Evolutionary conservation across 2,888 invertebrate species (phyloP).

Genomic region (Leptopilina myrica): DNA sequence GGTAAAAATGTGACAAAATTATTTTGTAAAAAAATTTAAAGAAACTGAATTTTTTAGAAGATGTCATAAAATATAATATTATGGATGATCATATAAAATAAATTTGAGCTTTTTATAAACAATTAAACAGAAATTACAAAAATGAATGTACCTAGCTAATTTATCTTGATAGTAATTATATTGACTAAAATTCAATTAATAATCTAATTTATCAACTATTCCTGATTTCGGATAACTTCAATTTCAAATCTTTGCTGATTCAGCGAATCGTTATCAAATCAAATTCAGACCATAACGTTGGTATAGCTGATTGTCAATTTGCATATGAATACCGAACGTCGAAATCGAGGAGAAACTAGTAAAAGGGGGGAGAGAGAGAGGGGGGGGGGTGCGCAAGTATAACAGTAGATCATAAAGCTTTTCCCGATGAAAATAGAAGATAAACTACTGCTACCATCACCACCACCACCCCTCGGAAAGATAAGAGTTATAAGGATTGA

Average conservation of each 20-base stretch:
- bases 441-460: not conserved
- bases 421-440: not conserved
- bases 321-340: conserved; percentile 9
- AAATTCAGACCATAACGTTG: conserved; percentile 52
- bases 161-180: not conserved
- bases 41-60: too few relatives aligned
- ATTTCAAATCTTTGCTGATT: conserved; percentile 39
- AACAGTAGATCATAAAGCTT: conserved; percentile 20
- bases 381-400: not conserved
- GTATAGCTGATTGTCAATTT: conserved; percentile 31
- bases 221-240: not conserved
- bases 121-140: too few relatives aligned
- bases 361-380: not conserved
- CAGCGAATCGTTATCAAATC: conserved; percentile 55
- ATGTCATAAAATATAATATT: too few relatives aligned
- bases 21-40: too few relatives aligned
- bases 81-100: too few relatives aligned
- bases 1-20: too few relatives aligned
- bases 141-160: not conserved
- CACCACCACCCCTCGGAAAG: not conserved
- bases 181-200: conserved; percentile 4
- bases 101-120: too few relatives aligned
- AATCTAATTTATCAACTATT: not conserved
- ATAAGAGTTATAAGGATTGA: conserved; percentile 25
- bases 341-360: conserved; percentile 14